Base-by-base conservation (phyloP, 2,888 invertebrate genomes). In the Nezara viridula region DNA sequence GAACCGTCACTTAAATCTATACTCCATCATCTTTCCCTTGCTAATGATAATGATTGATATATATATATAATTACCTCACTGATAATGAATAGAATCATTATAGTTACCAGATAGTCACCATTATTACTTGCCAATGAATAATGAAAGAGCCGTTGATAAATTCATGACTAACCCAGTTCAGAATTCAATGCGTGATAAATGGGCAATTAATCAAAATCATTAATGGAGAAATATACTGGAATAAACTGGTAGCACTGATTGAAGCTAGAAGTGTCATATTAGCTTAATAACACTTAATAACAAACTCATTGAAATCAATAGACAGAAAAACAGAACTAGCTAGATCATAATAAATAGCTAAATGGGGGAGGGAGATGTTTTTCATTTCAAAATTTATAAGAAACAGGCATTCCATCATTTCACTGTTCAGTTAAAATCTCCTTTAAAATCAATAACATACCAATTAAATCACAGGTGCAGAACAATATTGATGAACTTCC, bases 181-280 rank as follows among this genome's bases (percentile, higher is more conserved):
- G 66, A 73, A 32, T 73, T 1, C 19, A 73, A 19, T 21, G 66
- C 7, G 32, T 73, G 66, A 73, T 73, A 73, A 73, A 73, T 73
- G 37, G 66, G 2, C 66, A 73, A 9, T 37, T 73, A 32, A 73
- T 73, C 32, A 21, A 73, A 5, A 73, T 73, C 37, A 37, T 37
- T 73, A 73, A 73, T 73, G 32, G 66, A 32, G 19, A 73, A 73
- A 16, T 10, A 44, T n/a, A 81, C 44, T 81, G n/a, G 44, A 81
- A 44, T n/a, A 12, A 81, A 81, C n/a, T 81, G 81, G 40, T 81
- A 47, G 44, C 81, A n/a, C 81, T 81, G 44, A 81, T 81, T 81
- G 81, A 44, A n/a, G 81, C n/a, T 47, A 81, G 24, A 81, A n/a
- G 44, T 81, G 81, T 16, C 44, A 44, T 40, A 44, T n/a, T 47